Percentiles rank a stretch among this genome's conserved stretches.
Evolutionary conservation across 2,113 vertebrate genomes (phyloP).

Genomic region (Apistogramma diplotaenia): DNA sequence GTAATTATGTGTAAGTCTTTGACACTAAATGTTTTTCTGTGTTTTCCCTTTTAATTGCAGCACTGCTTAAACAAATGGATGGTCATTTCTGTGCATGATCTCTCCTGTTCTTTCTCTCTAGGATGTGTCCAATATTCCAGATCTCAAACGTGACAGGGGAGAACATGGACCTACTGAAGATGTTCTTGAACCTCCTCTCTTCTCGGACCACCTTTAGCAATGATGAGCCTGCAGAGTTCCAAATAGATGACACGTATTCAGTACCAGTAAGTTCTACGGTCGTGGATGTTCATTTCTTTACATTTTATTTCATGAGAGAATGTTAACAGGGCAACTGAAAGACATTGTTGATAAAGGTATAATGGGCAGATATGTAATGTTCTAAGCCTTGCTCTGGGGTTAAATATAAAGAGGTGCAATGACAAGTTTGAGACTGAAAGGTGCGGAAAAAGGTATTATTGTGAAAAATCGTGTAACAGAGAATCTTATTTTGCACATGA

Average conservation of each 20-base stretch:
- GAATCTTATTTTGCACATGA: not conserved
- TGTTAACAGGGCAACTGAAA: not conserved
- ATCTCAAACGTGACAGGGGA: constrained; percentile 96
- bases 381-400: not conserved
- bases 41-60: not conserved
- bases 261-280: constrained; percentile 80
- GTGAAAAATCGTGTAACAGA: too few species aligned
- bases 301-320: not conserved
- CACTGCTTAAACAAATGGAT: not conserved
- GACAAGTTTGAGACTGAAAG: not conserved
- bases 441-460: not conserved
- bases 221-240: constrained; percentile 93
- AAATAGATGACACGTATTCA: constrained; percentile 96
- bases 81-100: not conserved
- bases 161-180: constrained; percentile 94
- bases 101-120: constrained; percentile 34
- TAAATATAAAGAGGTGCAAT: not conserved
- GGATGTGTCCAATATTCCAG: constrained; percentile 98
- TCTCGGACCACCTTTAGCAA: constrained; percentile 87
- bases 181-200: constrained; percentile 96
- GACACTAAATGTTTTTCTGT: not conserved
- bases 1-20: not conserved
- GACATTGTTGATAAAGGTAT: fast-evolving
- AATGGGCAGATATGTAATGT: not conserved
- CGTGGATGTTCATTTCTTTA: not conserved